Evolutionary conservation across 2,797 vertebrate species (phyloP), one percentile per base, ranked within the genome.

Genomic region (Apodemus agrarius): DNA sequence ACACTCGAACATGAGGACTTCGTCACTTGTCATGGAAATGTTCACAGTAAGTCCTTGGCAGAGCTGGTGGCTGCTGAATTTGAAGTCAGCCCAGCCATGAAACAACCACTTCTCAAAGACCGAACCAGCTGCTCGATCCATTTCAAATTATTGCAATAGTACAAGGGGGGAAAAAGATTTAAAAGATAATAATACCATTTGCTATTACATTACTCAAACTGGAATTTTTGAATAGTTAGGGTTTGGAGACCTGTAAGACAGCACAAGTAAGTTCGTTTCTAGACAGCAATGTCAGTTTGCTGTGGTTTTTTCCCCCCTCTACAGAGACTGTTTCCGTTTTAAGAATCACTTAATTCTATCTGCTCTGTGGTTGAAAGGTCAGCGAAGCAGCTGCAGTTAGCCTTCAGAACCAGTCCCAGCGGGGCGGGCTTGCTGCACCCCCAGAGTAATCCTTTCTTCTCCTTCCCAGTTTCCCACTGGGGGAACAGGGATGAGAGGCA

Each of bases 61-160:
- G 79, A 98, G 95, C 74, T 96, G 94, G 96, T 96, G 97, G 95
- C 96, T 97, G 89, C 96, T 95, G 95, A 95, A 98, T 86, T 85
- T 97, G 95, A 94, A 92, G 92, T 98, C 97, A 97, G 97, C 96
- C 98, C 97, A 98, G 97, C 95, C 93, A 97, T 92, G 97, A 98
- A 98, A 97, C 98, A 98, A 97, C 98, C 98, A 97, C 96, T 98
- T 95, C 97, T 98, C 95, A 94, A 98, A 97, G 96, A 96, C 92
- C 92, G 97, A 98, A 84, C 96, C 98, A 98, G 98, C 98, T 98
- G 98, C 94, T 98, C 97, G 91, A 94, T 97, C 98, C 95, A 63
- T 96, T 96, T 98, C 96, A 85, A 97, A 97, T 98, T 59, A 98
- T 96, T 98, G 90, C 61, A 84, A 92, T 90, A 98, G 97, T 97